Conservation (phyloP, 2,113 vertebrate genomes). For the Aythya baeri region DNA sequence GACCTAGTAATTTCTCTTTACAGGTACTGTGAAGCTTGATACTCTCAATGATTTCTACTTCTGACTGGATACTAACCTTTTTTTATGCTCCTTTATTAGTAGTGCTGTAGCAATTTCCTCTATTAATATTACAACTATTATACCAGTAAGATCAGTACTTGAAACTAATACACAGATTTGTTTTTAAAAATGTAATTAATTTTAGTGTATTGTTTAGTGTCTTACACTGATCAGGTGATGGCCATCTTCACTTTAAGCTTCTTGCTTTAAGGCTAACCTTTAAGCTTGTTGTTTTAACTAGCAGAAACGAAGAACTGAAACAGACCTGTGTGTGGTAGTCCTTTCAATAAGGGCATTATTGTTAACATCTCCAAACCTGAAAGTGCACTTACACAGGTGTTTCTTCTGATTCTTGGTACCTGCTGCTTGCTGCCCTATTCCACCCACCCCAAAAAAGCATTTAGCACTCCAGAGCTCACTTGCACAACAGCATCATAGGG, state of each 20-base stretch:
- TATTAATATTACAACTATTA: background rate
- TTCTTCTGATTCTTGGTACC: background rate
- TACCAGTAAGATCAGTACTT: background rate
- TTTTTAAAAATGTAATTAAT: background rate
- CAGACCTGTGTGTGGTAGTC: background rate
- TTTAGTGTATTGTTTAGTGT: background rate
- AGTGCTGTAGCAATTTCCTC: background rate
- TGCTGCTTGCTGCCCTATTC: background rate
- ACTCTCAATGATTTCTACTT: background rate
- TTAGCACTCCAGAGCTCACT: background rate
- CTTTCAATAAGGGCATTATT: background rate
- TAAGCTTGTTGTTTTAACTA: background rate
- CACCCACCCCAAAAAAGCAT: background rate
- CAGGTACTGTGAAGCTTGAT: fast-evolving
- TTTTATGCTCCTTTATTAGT: background rate
- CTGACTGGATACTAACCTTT: background rate
- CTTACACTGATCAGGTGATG: background rate
- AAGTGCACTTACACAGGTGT: background rate
- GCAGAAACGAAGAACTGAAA: background rate
- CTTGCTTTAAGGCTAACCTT: background rate
- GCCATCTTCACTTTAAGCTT: background rate
- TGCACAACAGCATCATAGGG: background rate
- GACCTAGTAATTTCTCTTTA: background rate
- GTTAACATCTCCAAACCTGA: background rate
- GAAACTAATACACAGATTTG: background rate